Evolutionary conservation across 2,113 vertebrate species (phyloP), one percentile per base, ranked within the genome.

Genomic region (Apistogramma diplotaenia): DNA sequence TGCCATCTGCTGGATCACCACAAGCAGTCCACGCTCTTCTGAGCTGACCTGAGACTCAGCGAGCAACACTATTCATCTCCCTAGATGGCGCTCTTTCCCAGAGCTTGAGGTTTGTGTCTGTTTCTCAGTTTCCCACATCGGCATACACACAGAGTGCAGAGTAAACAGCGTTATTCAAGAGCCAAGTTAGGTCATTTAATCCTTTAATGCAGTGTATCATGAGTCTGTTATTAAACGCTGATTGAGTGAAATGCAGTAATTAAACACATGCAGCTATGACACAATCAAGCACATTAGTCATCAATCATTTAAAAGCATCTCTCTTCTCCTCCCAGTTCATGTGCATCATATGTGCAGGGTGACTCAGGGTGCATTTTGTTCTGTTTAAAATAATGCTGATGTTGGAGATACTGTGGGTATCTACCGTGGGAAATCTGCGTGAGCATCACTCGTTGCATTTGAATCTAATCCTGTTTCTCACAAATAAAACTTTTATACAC

Each of bases 1-100:
- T 5, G 86, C 89, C 93, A 85, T 74, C 93, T 93, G 84, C 83
- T 89, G 93, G 84, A 75, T 2, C 1, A 13, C 0, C 10, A 6
- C 16, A 27, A 40, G 10, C 43, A 61, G 8, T 6, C 27, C 6
- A 1, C 1, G 33, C 9, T 65, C 19, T 0, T 2, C 8, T 10
- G 6, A 25, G 1, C 19, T 4, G 65, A 51, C 29, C 25, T 19
- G 43, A 67, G 37, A 46, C 15, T 27, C 23, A 19, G n/a, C 11
- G 13, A 57, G 19, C 31, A 13, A 23, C 2, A 51, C 13, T 55
- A 19, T 8, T 15, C 4, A 8, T 12, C 23, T 35, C 90, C 35
- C 75, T 15, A 73, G 92, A 77, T 77, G 89, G 79, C 62, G 54
- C 79, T 70, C 35, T 87, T 86, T 74, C 72, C 80, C 4, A 46